A percentile compares a stretch with the other conserved stretches of the same genome.
These are phyloP conservation scores for Accipiter virgatus DNA, from an alignment of 2,113 vertebrate species.

Conservation along the genomic window DNA sequence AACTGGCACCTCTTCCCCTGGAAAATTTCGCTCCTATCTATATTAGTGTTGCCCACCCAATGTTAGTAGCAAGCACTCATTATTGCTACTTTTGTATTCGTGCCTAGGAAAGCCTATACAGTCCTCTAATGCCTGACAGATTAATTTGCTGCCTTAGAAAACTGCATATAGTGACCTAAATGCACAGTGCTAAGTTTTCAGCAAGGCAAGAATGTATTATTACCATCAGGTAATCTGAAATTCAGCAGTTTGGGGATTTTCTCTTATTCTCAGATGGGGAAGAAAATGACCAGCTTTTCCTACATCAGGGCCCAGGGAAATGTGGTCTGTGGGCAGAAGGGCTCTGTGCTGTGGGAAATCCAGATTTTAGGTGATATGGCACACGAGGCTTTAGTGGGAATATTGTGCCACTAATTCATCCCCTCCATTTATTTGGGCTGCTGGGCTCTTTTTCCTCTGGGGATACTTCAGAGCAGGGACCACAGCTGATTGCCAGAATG, in stretches of 20 bases:
- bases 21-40: neutral
- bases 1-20: neutral
- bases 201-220: neutral
- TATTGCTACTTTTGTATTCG: neutral
- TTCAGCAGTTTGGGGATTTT: neutral
- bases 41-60: neutral
- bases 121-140: neutral
- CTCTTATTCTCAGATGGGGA: neutral
- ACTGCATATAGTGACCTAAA: neutral
- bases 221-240: neutral
- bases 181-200: neutral
- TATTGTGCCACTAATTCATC: neutral
- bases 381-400: neutral
- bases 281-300: neutral
- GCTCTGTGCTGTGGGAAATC: neutral
- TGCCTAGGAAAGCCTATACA: neutral
- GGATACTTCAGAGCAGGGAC: neutral
- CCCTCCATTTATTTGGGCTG: neutral
- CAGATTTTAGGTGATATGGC: neutral
- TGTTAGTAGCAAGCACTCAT: neutral
- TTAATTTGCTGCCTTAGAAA: neutral
- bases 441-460: neutral
- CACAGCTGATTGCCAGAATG: neutral
- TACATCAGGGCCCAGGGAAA: neutral
- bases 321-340: neutral